Evolutionary conservation across 2,888 invertebrate species (phyloP), one percentile per base, ranked within the genome.

Genomic region (Nineta flava): DNA sequence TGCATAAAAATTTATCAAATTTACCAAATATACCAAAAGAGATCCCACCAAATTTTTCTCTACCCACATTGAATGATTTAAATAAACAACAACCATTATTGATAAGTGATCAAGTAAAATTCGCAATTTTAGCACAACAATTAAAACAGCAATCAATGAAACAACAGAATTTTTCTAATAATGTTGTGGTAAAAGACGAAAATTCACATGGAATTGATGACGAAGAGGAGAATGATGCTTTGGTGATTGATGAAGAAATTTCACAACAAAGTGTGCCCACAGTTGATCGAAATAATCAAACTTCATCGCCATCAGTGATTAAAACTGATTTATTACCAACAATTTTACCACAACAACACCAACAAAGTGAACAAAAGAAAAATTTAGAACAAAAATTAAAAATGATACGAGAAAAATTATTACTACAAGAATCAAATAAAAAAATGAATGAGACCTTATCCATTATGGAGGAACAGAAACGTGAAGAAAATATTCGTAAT

Each of bases 41-140:
- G 31, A 53, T 53, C 1, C 59, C 58, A 13, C 44, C 44, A 3
- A 44, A 21, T 21, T 44, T 44, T 21, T 21, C 26, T n/a, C 26
- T 44, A n/a, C 19, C 44, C 17, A 12, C n/a, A 5, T 15, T 38
- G 15, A 38, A 38, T 12, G 38, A 38, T 44, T 21, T 21, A n/a
- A 44, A 44, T 44, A 35, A 35, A 17, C 21, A 31, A 9, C 19
- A 34, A 35, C 45, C 45, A 10, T 10, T 46, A 17, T 55, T 58
- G 10, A 77, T 80, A 17, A 77, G 77, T 1, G 79, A 79, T 55
- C 77, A 81, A 57, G 74, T 87, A 1, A 86, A 84, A 58, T 83
- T 78, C 56, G 87, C 87, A 1, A 78, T 88, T 45, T 60, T 87
- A 54, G 82, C 87, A 13, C 84, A 87, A 56, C 87, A 88, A 57